Evolutionary conservation across 2,888 invertebrate genomes (phyloP).

Genomic region (Machimus rusticus): DNA sequence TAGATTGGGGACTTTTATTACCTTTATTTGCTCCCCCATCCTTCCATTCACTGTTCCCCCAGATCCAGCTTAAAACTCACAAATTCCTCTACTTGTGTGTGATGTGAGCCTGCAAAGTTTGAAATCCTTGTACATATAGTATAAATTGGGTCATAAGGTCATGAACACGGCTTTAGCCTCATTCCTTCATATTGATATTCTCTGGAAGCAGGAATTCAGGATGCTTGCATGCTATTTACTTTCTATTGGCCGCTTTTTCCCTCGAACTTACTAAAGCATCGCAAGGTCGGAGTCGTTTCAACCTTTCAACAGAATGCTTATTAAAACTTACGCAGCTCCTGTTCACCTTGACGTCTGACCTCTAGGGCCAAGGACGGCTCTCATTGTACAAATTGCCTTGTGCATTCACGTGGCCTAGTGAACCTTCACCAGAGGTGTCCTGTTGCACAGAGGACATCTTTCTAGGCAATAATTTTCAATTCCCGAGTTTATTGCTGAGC

Average conservation of each 20-base stretch:
- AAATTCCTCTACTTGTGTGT: not conserved
- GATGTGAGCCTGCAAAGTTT: not conserved
- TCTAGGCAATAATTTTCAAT: not conserved
- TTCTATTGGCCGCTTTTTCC: not conserved
- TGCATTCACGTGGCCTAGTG: not conserved
- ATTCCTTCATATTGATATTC: constrained; percentile 18
- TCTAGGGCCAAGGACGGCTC: not conserved
- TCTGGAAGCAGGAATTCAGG: not conserved
- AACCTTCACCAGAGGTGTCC: not conserved
- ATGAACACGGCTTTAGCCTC: not conserved
- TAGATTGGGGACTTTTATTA: not conserved
- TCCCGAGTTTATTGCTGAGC: not conserved
- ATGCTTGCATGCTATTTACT: not conserved
- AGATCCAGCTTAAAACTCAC: not conserved
- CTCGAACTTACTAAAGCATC: not conserved
- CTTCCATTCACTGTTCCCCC: not conserved
- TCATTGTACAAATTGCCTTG: not conserved
- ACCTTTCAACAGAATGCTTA: not conserved
- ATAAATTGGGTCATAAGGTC: constrained; percentile 33
- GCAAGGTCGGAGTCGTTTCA: not conserved
- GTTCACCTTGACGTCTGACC: not conserved
- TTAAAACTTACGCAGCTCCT: not conserved
- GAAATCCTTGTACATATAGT: not conserved
- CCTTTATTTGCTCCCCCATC: not conserved
- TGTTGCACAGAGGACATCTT: not conserved